Percentiles rank a stretch among this genome's conserved stretches.
Evolutionary conservation across 2,888 invertebrate species (phyloP).

Genomic region (Ischnura elegans): DNA sequence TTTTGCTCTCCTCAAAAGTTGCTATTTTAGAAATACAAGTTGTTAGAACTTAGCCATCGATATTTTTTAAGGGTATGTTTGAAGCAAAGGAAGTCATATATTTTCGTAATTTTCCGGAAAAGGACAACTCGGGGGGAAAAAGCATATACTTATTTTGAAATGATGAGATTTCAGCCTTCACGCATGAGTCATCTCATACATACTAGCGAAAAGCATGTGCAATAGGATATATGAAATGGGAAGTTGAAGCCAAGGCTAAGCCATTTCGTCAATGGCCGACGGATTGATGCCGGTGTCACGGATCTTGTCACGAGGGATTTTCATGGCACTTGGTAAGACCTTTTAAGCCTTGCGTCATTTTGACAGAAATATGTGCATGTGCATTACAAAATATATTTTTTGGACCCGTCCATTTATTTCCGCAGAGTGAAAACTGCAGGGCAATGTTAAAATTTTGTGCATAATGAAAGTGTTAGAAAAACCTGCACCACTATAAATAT

Average conservation of each 20-base stretch:
- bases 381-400: not conserved
- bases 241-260: not conserved
- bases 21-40: too few relatives aligned
- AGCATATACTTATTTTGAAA: too few relatives aligned
- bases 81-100: not conserved
- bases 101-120: not conserved
- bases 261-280: not conserved
- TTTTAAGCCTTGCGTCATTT: slow-evolving; percentile 24
- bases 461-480: too few relatives aligned
- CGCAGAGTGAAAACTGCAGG: not conserved
- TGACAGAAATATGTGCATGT: slow-evolving; percentile 18
- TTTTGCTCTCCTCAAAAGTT: too few relatives aligned
- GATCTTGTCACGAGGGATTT: slow-evolving; percentile 21
- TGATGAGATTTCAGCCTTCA: not conserved
- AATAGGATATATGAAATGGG: not conserved
- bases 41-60: too few relatives aligned
- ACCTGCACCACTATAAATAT: too few relatives aligned
- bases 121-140: too few relatives aligned
- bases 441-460: too few relatives aligned
- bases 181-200: too few relatives aligned
- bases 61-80: too few relatives aligned
- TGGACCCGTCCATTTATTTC: not conserved
- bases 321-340: not conserved
- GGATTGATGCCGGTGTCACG: slow-evolving; percentile 3
- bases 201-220: not conserved